A percentile compares a stretch with the other conserved stretches of the same genome.
Conservation (phyloP, 1,140 invertebrate genomes). For the Penaeus vannamei region DNA sequence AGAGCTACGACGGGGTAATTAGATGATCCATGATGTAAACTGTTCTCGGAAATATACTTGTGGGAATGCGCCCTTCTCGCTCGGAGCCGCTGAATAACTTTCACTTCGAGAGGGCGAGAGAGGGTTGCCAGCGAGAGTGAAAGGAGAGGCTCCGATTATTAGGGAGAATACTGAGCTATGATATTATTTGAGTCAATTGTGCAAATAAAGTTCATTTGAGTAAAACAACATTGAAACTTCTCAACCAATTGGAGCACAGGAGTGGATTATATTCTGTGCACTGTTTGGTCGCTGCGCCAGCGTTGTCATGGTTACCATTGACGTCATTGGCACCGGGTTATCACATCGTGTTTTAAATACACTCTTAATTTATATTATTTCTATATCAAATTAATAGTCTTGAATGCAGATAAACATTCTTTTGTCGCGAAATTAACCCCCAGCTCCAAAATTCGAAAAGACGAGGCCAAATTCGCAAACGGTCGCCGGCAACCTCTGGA, state of each 20-base stretch:
- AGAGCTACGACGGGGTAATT: no score
- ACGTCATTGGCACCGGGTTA: conserved; percentile 8
- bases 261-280: conserved; percentile 65
- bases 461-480: no score
- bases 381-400: not conserved
- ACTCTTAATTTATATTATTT: not conserved
- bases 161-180: no score
- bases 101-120: not conserved
- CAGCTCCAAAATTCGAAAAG: no score
- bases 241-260: conserved; percentile 1
- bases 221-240: conserved; percentile 1
- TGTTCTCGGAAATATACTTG: not conserved
- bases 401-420: no score
- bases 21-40: not conserved
- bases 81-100: not conserved
- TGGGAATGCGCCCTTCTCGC: not conserved
- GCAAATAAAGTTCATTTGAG: not conserved
- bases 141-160: not conserved
- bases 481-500: no score
- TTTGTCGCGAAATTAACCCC: no score
- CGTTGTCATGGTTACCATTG: conserved; percentile 40
- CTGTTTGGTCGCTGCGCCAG: conserved; percentile 26
- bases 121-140: not conserved
- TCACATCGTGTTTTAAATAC: not conserved
- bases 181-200: no score